phyloP scores from a whole-genome alignment of 2,113 vertebrate genomes.

The Donacobius atricapilla region DNA sequence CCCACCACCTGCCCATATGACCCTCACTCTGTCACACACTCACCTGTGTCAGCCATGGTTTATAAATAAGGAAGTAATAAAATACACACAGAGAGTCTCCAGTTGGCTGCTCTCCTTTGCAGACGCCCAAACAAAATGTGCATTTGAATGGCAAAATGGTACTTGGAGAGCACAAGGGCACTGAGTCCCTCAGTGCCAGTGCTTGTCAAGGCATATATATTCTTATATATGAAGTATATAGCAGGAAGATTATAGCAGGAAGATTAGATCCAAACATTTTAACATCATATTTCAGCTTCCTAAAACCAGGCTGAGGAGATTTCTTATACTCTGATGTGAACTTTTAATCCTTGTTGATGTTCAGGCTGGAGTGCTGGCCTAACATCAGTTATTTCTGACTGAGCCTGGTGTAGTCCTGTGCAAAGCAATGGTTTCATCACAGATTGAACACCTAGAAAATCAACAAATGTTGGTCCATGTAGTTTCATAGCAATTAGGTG shows the following conservation, averaged over 20 bases:
- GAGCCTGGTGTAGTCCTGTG: background rate
- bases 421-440: background rate
- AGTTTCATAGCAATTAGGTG: background rate
- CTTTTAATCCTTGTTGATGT: background rate
- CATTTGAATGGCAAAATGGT: background rate
- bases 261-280: background rate
- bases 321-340: background rate
- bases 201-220: background rate
- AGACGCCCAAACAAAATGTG: background rate
- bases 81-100: background rate
- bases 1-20: background rate
- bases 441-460: background rate
- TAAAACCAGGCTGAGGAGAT: background rate
- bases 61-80: background rate
- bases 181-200: background rate
- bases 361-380: background rate
- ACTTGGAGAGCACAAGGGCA: background rate
- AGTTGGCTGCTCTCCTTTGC: background rate
- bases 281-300: background rate
- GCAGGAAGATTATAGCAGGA: no score
- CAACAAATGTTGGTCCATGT: background rate
- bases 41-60: background rate
- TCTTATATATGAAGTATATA: no score
- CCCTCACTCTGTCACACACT: no score
- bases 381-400: background rate